Conservation (phyloP, 1,140 invertebrate genomes). For the Caerostris extrusa region DNA sequence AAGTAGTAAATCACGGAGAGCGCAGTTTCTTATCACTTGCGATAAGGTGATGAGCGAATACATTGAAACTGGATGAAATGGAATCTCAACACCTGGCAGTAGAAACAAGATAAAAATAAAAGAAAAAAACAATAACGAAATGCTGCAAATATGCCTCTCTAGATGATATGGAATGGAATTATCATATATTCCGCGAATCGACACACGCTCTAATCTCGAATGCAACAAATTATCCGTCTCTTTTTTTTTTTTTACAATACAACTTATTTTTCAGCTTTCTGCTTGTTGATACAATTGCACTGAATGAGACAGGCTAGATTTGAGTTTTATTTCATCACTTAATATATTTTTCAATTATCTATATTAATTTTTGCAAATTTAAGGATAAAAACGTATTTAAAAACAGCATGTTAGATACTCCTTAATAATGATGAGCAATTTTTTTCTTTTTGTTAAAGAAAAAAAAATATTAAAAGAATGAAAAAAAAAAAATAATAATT, state of each 20-base stretch:
- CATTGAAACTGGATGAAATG: slow-evolving; percentile 30
- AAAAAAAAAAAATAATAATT: too few relatives aligned
- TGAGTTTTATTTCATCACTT: too few relatives aligned
- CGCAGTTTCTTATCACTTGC: slow-evolving; percentile 4
- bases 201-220: slow-evolving; percentile 27
- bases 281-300: not conserved
- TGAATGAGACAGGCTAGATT: too few relatives aligned
- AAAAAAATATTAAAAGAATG: too few relatives aligned
- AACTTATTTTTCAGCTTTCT: not conserved
- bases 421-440: too few relatives aligned
- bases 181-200: slow-evolving; percentile 24
- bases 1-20: slow-evolving; percentile 32
- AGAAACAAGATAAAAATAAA: slow-evolving; percentile 11
- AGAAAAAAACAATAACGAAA: not conserved
- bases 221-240: not conserved
- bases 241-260: not conserved
- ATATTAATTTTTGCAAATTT: too few relatives aligned
- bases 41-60: slow-evolving; percentile 54
- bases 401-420: too few relatives aligned
- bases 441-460: too few relatives aligned
- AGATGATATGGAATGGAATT: slow-evolving; percentile 15
- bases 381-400: too few relatives aligned
- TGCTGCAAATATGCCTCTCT: not conserved
- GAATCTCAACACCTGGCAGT: slow-evolving; percentile 40
- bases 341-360: too few relatives aligned